A percentile compares a stretch with the other conserved stretches of the same genome.
phyloP scores from a whole-genome alignment of 1,140 invertebrate genomes.

The Ptiloglossa arizonensis region DNA sequence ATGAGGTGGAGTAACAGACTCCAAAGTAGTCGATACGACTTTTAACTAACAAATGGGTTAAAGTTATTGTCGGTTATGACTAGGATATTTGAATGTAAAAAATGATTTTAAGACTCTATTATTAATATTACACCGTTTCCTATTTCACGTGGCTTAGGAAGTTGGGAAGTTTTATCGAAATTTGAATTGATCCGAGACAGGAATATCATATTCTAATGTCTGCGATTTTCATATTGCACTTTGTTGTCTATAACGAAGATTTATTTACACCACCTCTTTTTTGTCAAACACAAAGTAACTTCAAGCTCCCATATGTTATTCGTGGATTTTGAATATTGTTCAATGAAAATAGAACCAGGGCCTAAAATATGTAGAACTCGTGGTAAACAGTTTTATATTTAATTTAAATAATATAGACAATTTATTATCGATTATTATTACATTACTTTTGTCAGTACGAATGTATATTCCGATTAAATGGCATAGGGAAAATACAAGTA shows the following conservation, averaged over 20 bases:
- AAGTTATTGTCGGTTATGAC: too few species aligned
- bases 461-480: background rate
- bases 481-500: background rate
- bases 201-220: too few species aligned
- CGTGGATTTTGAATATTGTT: background rate
- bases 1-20: background rate
- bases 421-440: slow-evolving; percentile 8
- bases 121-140: background rate
- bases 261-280: background rate
- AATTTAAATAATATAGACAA: background rate
- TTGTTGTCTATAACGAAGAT: background rate
- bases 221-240: too few species aligned
- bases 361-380: slow-evolving; percentile 1
- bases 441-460: background rate
- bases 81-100: too few species aligned
- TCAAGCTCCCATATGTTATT: slow-evolving; percentile 7
- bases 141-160: background rate
- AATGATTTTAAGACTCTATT: background rate
- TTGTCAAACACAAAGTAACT: background rate
- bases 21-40: too few species aligned
- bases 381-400: background rate
- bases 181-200: too few species aligned
- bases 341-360: background rate
- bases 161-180: too few species aligned
- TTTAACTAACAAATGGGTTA: too few species aligned